Evolutionary conservation across 1,140 invertebrate species (phyloP).

Genomic region (Plutomurus gul): DNA sequence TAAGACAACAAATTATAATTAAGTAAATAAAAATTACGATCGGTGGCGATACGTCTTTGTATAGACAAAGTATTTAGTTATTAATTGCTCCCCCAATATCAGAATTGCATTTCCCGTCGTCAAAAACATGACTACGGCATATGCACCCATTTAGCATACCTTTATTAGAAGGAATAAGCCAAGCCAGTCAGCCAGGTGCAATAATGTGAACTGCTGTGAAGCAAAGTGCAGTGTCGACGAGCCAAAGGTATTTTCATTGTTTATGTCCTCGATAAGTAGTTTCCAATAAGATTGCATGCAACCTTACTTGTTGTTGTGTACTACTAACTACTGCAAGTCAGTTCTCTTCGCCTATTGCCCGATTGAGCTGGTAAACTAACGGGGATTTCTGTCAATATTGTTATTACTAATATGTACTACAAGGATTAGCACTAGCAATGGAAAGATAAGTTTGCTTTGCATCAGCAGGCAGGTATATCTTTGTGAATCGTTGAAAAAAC

Average conservation of each 20-base stretch:
- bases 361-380: constrained; percentile 8
- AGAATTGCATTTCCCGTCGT: not conserved
- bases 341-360: constrained; percentile 7
- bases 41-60: not conserved
- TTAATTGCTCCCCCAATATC: not conserved
- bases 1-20: no score
- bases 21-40: not conserved
- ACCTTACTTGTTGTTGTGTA: not conserved
- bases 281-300: constrained; percentile 20
- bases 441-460: not conserved
- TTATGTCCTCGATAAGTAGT: not conserved
- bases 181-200: not conserved
- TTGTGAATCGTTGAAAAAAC: not conserved
- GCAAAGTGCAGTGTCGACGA: not conserved
- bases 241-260: not conserved
- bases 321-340: not conserved
- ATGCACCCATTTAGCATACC: not conserved
- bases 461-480: not conserved
- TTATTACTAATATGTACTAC: not conserved
- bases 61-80: not conserved
- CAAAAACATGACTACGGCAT: not conserved
- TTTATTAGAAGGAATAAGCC: not conserved
- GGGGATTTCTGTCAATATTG: constrained; percentile 13
- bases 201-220: no score
- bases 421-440: not conserved